Conservation (phyloP, 2,888 invertebrate species). For the Uloborus plumipes region DNA sequence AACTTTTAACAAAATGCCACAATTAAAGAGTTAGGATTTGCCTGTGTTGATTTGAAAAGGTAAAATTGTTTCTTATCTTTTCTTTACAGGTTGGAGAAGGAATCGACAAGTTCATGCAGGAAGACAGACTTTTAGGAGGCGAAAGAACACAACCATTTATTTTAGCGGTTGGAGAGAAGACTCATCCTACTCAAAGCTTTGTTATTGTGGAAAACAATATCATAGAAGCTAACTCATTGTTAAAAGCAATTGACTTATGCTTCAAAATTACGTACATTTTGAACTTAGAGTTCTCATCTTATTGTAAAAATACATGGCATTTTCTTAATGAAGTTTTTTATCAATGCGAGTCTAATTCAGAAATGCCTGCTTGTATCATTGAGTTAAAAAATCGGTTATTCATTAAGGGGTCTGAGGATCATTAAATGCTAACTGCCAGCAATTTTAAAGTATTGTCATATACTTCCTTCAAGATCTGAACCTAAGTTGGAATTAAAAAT, state of each 20-base stretch:
- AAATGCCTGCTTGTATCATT: not conserved
- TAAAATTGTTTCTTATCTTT: not conserved
- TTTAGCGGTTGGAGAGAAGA: not conserved
- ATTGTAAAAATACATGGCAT: conserved; percentile 12
- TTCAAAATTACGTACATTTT: not conserved
- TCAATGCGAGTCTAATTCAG: not conserved
- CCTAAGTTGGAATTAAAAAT: no score
- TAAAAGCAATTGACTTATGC: not conserved
- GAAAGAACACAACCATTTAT: conserved; percentile 1
- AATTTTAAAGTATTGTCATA: no score
- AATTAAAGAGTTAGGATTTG: not conserved
- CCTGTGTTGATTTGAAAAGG: not conserved
- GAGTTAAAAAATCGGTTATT: conserved; percentile 2
- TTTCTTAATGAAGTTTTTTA: not conserved
- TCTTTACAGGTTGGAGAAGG: conserved; percentile 5
- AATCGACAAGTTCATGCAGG: conserved; percentile 1
- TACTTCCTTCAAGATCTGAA: no score
- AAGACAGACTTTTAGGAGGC: not conserved
- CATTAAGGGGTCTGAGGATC: no score
- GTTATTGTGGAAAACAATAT: not conserved
- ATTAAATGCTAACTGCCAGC: no score
- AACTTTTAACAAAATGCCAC: no score
- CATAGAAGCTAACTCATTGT: not conserved
- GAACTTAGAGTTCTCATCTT: not conserved
- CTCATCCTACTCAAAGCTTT: not conserved